Evolutionary conservation across 1,140 invertebrate species (phyloP).

Genomic region (Heterodera carotae): DNA sequence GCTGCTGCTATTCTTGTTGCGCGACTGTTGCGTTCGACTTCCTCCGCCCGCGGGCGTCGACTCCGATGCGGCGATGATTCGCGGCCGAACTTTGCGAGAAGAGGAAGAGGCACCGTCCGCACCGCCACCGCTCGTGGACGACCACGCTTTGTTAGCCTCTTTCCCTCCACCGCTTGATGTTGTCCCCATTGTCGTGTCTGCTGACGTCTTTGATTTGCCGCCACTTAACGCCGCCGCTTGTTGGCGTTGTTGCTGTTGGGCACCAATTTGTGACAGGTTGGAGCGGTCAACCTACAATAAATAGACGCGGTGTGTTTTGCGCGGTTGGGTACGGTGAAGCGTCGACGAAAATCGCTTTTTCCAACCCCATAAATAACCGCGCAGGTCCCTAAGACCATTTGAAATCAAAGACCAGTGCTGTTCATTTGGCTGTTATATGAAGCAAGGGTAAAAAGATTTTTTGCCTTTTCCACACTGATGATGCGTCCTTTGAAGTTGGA

Average conservation of each 20-base stretch:
- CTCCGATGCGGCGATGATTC: not conserved
- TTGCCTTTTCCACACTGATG: slow-evolving; percentile 49
- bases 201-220: not conserved
- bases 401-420: no score
- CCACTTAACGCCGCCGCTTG: not conserved
- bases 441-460: no score
- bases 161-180: not conserved
- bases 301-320: not conserved
- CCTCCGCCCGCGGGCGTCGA: no score
- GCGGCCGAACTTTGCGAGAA: not conserved
- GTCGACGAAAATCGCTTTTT: no score
- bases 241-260: not conserved
- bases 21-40: no score
- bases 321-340: no score
- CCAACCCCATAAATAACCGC: no score
- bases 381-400: no score
- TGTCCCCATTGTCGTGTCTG: not conserved
- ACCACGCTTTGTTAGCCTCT: not conserved
- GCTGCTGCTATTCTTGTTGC: not conserved
- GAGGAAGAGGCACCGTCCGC: not conserved
- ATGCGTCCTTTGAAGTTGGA: slow-evolving; percentile 55
- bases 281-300: slow-evolving; percentile 23
- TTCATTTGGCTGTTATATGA: no score
- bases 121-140: no score
- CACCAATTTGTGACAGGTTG: slow-evolving; percentile 24